phyloP scores from a whole-genome alignment of 2,888 invertebrate genomes.

The Polymixis lichenea region DNA sequence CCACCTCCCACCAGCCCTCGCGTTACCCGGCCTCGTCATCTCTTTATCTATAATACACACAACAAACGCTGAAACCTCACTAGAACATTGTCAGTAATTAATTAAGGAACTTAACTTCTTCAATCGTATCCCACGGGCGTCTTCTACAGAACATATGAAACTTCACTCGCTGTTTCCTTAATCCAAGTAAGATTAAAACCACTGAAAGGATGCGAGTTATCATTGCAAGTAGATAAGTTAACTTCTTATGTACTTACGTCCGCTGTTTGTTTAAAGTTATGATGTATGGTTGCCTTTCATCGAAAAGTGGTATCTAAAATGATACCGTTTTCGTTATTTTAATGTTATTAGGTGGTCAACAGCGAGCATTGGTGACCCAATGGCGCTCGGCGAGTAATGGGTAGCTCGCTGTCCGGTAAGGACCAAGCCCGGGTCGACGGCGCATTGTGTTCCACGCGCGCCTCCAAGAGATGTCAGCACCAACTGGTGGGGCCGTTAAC shows the following conservation, averaged over 20 bases:
- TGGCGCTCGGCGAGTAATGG: too few relatives aligned
- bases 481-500: too few relatives aligned
- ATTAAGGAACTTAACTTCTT: background rate
- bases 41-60: too few relatives aligned
- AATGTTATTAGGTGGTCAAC: background rate
- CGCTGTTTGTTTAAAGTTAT: slow-evolving; percentile 19
- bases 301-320: background rate
- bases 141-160: slow-evolving; percentile 2
- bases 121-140: background rate
- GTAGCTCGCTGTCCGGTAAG: too few relatives aligned
- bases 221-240: slow-evolving; percentile 23
- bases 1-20: too few relatives aligned
- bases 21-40: too few relatives aligned
- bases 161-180: slow-evolving; percentile 19
- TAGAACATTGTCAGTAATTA: too few relatives aligned
- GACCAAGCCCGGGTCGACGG: too few relatives aligned
- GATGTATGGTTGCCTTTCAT: slow-evolving; percentile 14
- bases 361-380: too few relatives aligned
- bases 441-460: too few relatives aligned
- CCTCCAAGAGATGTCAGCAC: too few relatives aligned
- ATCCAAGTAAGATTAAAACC: slow-evolving; percentile 34
- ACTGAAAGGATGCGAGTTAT: slow-evolving; percentile 42
- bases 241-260: background rate
- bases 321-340: background rate
- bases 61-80: too few relatives aligned